Evolutionary conservation across 2,888 invertebrate species (phyloP).

Genomic region (Rhynchonema sp.): DNA sequence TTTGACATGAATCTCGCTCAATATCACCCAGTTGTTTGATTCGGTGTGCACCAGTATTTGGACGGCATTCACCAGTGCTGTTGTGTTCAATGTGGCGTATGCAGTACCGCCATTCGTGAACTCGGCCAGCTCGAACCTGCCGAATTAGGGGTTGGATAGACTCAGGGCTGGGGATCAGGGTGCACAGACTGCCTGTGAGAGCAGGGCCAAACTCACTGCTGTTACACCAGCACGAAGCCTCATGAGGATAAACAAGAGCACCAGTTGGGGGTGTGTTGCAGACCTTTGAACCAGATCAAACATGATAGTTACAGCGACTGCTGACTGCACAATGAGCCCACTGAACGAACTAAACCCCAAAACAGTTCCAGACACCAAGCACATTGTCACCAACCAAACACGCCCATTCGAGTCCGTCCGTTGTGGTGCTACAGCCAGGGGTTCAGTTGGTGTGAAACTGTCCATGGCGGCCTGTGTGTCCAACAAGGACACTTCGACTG

Average conservation of each 20-base stretch:
- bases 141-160: too few species aligned
- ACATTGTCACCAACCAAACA: too few species aligned
- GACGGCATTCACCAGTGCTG: constrained; percentile 15
- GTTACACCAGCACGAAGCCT: background rate
- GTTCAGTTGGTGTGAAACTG: background rate
- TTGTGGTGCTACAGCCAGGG: background rate
- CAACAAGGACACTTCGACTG: constrained; percentile 36
- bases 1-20: constrained; percentile 32
- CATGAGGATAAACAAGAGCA: too few species aligned
- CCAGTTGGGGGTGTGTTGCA: too few species aligned
- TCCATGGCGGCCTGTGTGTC: background rate
- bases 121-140: constrained; percentile 10
- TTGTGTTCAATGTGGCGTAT: constrained; percentile 12
- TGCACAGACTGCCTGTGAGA: background rate
- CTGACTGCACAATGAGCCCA: too few species aligned
- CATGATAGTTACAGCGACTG: too few species aligned
- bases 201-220: background rate
- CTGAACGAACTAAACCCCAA: too few species aligned
- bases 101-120: constrained; percentile 26
- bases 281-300: too few species aligned
- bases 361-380: too few species aligned
- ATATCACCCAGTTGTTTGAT: constrained; percentile 28
- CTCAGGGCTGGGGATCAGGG: constrained; percentile 4
- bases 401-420: background rate
- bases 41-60: constrained; percentile 21